Conservation (phyloP, 2,888 invertebrate species). For the Ariolimax columbianus region DNA sequence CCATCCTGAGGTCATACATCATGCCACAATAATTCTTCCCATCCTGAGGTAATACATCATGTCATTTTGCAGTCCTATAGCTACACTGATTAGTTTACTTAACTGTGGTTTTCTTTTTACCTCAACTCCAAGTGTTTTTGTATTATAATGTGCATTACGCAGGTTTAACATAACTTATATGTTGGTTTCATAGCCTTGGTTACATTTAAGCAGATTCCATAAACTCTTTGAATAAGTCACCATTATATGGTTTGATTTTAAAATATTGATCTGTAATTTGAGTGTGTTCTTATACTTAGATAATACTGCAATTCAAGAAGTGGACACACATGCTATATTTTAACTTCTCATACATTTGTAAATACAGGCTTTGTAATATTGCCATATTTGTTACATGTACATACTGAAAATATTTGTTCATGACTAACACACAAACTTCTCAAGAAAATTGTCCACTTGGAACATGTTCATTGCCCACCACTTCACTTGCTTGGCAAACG, state of each 20-base stretch:
- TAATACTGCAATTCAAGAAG: not conserved
- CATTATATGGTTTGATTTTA: not conserved
- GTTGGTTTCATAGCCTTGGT: not conserved
- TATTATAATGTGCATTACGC: no score
- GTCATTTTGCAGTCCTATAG: no score
- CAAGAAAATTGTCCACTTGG: not conserved
- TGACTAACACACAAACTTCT: not conserved
- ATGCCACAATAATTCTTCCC: no score
- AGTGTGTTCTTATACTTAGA: not conserved
- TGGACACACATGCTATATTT: not conserved
- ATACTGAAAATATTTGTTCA: not conserved
- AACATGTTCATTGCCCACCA: no score
- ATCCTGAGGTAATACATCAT: no score
- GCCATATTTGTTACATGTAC: not conserved
- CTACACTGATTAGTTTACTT: no score
- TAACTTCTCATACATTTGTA: not conserved
- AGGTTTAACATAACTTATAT: not conserved
- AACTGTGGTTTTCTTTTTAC: no score
- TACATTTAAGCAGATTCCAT: not conserved
- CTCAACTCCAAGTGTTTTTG: no score
- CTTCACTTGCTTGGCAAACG: no score
- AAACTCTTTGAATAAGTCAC: not conserved
- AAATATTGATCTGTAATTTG: not conserved
- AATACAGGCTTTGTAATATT: not conserved
- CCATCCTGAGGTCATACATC: no score